Conservation (phyloP, 2,113 vertebrate species). For the Colistium nudipinnis region DNA sequence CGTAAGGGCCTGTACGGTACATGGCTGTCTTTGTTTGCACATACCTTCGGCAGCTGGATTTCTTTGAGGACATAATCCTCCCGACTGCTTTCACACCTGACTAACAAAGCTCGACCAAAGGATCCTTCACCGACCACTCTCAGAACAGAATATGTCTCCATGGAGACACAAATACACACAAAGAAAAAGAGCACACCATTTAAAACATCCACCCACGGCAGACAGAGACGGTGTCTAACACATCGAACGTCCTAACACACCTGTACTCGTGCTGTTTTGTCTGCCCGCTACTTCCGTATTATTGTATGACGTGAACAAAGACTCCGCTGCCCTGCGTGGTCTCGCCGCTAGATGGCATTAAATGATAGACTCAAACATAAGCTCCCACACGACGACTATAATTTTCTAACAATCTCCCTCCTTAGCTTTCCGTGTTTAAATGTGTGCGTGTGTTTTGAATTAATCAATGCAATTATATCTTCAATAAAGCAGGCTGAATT, state of each 20-base stretch:
- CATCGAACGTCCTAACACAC: not conserved
- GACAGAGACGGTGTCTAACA: not conserved
- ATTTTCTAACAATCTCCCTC: no score
- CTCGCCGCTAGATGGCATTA: slow-evolving; percentile 35
- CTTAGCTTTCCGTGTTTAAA: not conserved
- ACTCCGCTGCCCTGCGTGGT: not conserved
- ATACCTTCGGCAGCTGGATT: slow-evolving; percentile 90
- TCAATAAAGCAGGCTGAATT: not conserved
- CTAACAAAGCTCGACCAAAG: slow-evolving; percentile 88
- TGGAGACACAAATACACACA: slow-evolving; percentile 47
- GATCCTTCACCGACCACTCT: slow-evolving; percentile 89
- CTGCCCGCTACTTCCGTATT: slow-evolving; percentile 70
- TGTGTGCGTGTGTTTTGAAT: not conserved
- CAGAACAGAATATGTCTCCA: slow-evolving; percentile 86
- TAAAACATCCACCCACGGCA: not conserved
- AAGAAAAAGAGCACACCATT: not conserved
- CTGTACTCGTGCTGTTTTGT: not conserved
- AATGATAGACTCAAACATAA: not conserved
- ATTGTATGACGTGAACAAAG: slow-evolving; percentile 59
- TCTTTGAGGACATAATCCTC: slow-evolving; percentile 88
- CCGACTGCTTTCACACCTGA: slow-evolving; percentile 68
- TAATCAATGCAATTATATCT: not conserved
- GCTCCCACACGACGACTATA: no score
- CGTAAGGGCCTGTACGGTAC: no score
- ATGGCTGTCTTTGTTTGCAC: not conserved